A percentile compares a stretch with the other conserved stretches of the same genome.
These are phyloP conservation scores for Urocynchramus pylzowi DNA, from an alignment of 2,113 vertebrate species.

Conservation along the genomic window DNA sequence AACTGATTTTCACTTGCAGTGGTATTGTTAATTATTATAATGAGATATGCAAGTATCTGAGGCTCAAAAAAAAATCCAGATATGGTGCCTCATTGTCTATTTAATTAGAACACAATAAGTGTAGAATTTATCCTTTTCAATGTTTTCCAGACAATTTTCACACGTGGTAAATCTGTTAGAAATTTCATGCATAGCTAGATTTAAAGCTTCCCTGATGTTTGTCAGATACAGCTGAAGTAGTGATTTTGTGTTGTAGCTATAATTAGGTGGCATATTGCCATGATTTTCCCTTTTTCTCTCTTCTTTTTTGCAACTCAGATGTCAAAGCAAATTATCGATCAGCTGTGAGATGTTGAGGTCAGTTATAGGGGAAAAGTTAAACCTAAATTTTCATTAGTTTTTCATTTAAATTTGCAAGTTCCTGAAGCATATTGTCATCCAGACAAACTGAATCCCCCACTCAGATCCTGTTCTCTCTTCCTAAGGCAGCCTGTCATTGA, in stretches of 20 bases:
- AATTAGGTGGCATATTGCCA: conserved; percentile 55
- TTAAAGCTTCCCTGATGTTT: conserved; percentile 53
- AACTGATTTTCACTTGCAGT: conserved; percentile 34
- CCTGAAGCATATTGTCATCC: not conserved
- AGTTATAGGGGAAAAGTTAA: not conserved
- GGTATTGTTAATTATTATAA: conserved; percentile 44
- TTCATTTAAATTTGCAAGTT: not conserved
- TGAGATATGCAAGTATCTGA: not conserved
- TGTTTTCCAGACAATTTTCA: conserved; percentile 56
- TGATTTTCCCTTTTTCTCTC: not conserved
- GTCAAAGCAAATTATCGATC: conserved; percentile 53
- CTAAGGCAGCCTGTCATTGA: not conserved
- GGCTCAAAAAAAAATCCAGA: not conserved
- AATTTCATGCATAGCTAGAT: conserved; percentile 51
- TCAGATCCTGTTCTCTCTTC: not conserved
- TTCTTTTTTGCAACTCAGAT: not conserved
- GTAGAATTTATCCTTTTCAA: conserved; percentile 13
- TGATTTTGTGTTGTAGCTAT: conserved; percentile 44
- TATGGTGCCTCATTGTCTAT: conserved; percentile 30
- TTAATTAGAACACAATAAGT: conserved; percentile 57
- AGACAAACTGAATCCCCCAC: not conserved
- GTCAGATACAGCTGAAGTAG: conserved; percentile 1
- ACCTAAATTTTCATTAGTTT: not conserved
- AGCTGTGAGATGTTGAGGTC: not conserved
- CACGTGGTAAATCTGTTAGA: conserved; percentile 48